Evolutionary conservation across 2,113 vertebrate species (phyloP), one percentile per base, ranked within the genome.

Genomic region (Epinephelus lanceolatus): DNA sequence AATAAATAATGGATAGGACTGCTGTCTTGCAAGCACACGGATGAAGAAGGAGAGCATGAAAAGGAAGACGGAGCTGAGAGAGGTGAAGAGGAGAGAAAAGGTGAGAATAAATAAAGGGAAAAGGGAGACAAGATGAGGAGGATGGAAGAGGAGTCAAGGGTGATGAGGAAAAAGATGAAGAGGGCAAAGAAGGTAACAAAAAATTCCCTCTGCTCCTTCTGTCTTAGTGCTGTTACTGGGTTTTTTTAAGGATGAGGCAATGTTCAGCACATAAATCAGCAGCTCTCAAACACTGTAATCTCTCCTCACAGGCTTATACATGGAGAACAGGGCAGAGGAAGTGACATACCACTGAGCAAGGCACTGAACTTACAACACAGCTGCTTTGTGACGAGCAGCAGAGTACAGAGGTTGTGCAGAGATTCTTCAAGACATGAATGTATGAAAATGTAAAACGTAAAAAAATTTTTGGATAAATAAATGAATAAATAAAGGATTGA

Each of bases 1-100:
- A 5, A 80, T 84, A 49, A 82, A 85, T 85, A 74, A 81, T 70
- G 37, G 60, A 81, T 25, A 12, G 8, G 21, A 53, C 0, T 17
- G 55, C 33, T 19, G 6, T 88, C 45, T 55, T n/a, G 56, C 3
- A 53, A 19, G 30, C 30, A 69, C 23, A 47, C 30, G 55, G 67
- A 61, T 42, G 60, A 83, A 15, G 23, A 55, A 19, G 21, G 66
- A 62, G 3, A 17, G 69, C 0, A 10, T 3, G 42, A 45, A 9
- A 45, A 45, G 33, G 33, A 45, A 45, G 42, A 10, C 3, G 9
- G 42, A 45, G 42, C 11, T 45, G 42, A 2, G 42, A 11, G 42
- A 45, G 66, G 65, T 27, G 61, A 63, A 14, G 71, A n/a, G 52
- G 62, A 49, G 33, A n/a, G 1, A 30, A 40, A 45, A 45, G 42